Evolutionary conservation across 2,888 invertebrate genomes (phyloP).

Genomic region (Caenorhabditis sp.): DNA sequence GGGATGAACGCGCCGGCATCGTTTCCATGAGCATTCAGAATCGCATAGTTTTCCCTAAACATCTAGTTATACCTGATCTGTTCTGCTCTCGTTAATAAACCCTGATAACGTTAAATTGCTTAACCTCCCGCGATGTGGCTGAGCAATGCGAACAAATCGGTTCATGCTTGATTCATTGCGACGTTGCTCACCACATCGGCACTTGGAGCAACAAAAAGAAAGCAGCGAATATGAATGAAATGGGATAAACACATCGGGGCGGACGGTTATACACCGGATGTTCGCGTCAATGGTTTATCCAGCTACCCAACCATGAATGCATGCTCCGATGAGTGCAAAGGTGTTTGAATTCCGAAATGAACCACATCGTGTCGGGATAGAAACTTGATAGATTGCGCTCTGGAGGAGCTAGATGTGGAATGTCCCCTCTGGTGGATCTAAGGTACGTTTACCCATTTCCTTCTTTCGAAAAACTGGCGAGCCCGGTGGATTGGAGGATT

Average conservation of each 20-base stretch:
- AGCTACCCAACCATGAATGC: not conserved
- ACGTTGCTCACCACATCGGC: slow-evolving; percentile 40
- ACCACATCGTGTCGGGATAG: not conserved
- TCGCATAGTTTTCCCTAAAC: slow-evolving; percentile 18
- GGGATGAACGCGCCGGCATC: slow-evolving; percentile 59
- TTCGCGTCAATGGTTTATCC: not conserved
- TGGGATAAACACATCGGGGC: not conserved
- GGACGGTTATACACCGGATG: slow-evolving; percentile 8
- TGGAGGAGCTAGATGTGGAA: too few species aligned
- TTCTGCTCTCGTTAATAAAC: slow-evolving; percentile 8
- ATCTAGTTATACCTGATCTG: slow-evolving; percentile 7
- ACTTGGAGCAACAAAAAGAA: not conserved
- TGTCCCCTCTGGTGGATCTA: too few species aligned
- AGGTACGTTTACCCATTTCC: too few species aligned
- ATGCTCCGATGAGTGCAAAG: not conserved
- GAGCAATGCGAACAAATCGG: slow-evolving; percentile 54
- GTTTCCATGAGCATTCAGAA: slow-evolving; percentile 24
- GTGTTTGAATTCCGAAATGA: not conserved
- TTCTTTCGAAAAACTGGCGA: too few species aligned
- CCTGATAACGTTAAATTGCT: not conserved
- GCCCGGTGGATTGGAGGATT: too few species aligned
- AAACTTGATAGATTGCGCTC: too few species aligned
- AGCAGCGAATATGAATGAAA: slow-evolving; percentile 1
- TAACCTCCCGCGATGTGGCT: slow-evolving; percentile 24
- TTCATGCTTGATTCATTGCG: slow-evolving; percentile 8